Evolutionary conservation across 1,140 invertebrate species (phyloP).

Genomic region (Nylanderia fulva): DNA sequence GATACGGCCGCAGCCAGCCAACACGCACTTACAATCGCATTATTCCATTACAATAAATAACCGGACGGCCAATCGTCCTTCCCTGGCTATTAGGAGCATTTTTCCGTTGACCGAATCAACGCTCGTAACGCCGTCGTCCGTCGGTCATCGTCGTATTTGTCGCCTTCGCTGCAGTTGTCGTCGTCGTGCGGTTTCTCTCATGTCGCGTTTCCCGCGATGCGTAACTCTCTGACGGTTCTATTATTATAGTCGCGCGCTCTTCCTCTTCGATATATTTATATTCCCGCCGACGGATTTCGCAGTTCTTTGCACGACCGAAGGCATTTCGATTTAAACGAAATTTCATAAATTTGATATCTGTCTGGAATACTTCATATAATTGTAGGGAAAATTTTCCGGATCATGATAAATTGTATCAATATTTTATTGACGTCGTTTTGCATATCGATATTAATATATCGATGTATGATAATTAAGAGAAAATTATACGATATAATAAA

Average conservation of each 20-base stretch:
- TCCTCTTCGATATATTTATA: constrained; percentile 62
- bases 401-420: background rate
- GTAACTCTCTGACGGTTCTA: constrained; percentile 43
- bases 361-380: background rate
- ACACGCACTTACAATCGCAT: constrained; percentile 41
- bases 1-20: background rate
- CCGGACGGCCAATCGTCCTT: constrained; percentile 67
- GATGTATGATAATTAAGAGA: background rate
- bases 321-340: background rate
- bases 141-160: constrained; percentile 6
- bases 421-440: background rate
- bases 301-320: constrained; percentile 30
- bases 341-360: background rate
- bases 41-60: constrained; percentile 59
- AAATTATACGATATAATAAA: constrained; percentile 6
- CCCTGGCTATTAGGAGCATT: constrained; percentile 50
- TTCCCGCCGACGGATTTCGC: constrained; percentile 26
- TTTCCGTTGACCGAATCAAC: constrained; percentile 60
- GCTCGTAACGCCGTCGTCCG: constrained; percentile 11
- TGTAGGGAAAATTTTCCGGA: background rate
- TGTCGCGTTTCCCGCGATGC: constrained; percentile 1
- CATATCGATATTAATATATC: background rate
- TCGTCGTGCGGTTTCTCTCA: constrained; percentile 23
- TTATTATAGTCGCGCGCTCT: constrained; percentile 46
- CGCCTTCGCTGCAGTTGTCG: constrained; percentile 27